These are phyloP conservation scores for Scomber colias DNA, from an alignment of 2,113 vertebrate species.

Conservation along the genomic window DNA sequence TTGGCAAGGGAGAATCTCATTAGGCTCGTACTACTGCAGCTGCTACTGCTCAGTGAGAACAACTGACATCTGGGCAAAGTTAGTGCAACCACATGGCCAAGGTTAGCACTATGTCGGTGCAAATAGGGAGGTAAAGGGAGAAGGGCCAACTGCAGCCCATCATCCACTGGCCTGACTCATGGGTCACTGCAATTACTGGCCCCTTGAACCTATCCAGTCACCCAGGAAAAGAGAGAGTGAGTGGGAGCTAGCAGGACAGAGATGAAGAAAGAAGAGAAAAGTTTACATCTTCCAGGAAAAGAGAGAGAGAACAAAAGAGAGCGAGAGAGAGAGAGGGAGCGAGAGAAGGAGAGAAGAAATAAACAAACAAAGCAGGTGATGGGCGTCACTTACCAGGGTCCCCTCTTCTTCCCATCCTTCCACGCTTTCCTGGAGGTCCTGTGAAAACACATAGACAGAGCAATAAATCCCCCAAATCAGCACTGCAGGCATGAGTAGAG, in stretches of 20 bases:
- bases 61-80: constrained; percentile 71
- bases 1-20: constrained; percentile 71
- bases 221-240: constrained; percentile 20
- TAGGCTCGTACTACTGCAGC: constrained; percentile 67
- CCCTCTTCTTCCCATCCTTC: constrained; percentile 92
- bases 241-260: neutral
- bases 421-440: constrained; percentile 95
- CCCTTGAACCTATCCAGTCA: constrained; percentile 37
- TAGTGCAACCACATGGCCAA: constrained; percentile 76
- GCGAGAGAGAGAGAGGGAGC: neutral
- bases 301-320: constrained; percentile 35
- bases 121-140: constrained; percentile 54
- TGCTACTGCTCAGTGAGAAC: constrained; percentile 74
- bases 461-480: constrained; percentile 51
- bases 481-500: constrained; percentile 43
- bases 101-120: constrained; percentile 56
- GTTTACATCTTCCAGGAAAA: constrained; percentile 35
- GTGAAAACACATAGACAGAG: constrained; percentile 74
- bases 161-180: constrained; percentile 43
- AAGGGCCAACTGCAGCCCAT: constrained; percentile 58
- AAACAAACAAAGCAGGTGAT: constrained; percentile 50
- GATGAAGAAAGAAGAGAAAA: neutral
- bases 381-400: constrained; percentile 88
- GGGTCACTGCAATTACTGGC: constrained; percentile 60
- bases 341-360: constrained; percentile 16